phyloP scores from a whole-genome alignment of 2,797 vertebrate species.

The Pelodytes ibericus region DNA sequence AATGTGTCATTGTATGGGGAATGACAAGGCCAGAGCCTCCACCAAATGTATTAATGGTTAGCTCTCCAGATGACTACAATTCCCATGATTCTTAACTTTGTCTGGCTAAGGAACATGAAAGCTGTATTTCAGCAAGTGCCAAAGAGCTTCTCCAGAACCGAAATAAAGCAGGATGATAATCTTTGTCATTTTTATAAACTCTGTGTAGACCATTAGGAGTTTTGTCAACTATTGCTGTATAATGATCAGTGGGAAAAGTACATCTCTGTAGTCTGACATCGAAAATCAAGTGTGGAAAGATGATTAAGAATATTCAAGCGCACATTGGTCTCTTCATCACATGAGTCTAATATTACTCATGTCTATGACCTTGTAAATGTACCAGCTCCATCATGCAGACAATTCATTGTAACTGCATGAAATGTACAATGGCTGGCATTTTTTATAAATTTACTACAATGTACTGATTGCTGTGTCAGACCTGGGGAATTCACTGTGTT shows the following conservation, averaged over 20 bases:
- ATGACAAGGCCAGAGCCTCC: too few relatives aligned
- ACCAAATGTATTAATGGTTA: too few relatives aligned
- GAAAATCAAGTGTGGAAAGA: slow-evolving; percentile 12
- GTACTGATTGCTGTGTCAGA: not conserved
- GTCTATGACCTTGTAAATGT: slow-evolving; percentile 31
- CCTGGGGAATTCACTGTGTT: not conserved
- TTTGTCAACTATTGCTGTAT: slow-evolving; percentile 24
- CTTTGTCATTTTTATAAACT: slow-evolving; percentile 25
- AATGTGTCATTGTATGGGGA: too few relatives aligned
- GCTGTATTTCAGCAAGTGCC: too few relatives aligned
- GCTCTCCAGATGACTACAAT: too few relatives aligned
- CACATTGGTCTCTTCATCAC: slow-evolving; percentile 33
- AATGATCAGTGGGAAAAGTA: slow-evolving; percentile 33
- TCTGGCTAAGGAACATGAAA: too few relatives aligned
- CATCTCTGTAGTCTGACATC: slow-evolving; percentile 22
- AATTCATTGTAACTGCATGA: slow-evolving; percentile 12
- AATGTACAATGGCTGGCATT: slow-evolving; percentile 3
- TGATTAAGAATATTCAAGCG: slow-evolving; percentile 43
- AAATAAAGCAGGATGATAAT: too few relatives aligned
- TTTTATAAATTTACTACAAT: slow-evolving; percentile 14
- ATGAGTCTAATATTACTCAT: slow-evolving; percentile 38
- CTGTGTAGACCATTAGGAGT: not conserved
- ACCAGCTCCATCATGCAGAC: slow-evolving; percentile 23
- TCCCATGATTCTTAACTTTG: too few relatives aligned
- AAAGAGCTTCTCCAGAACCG: too few relatives aligned